phyloP scores from a whole-genome alignment of 2,888 invertebrate genomes.

The Mythimna albipuncta region DNA sequence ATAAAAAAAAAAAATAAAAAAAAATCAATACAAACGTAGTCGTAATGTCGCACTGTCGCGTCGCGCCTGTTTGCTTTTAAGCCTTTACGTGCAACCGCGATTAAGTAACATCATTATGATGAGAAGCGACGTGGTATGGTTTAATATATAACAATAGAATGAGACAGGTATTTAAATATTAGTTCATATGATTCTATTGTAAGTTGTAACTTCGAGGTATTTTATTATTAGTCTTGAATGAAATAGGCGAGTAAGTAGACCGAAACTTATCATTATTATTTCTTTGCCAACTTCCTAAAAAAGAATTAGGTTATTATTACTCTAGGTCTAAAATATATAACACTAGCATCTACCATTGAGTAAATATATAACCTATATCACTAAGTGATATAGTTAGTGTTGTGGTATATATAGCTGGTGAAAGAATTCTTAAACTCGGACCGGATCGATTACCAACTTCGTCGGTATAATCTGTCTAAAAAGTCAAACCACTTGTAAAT shows the following conservation, averaged over 20 bases:
- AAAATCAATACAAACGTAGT: not conserved
- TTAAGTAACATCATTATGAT: constrained; percentile 52
- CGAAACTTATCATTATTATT: not conserved
- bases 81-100: constrained; percentile 23
- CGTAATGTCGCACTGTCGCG: not conserved
- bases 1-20: no score
- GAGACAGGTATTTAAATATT: constrained; percentile 13
- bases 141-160: constrained; percentile 42
- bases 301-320: not conserved
- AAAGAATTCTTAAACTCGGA: no score
- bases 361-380: no score
- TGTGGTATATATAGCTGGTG: no score
- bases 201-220: constrained; percentile 12
- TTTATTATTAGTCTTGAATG: constrained; percentile 14
- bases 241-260: constrained; percentile 23
- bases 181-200: constrained; percentile 20
- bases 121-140: constrained; percentile 27
- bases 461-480: no score
- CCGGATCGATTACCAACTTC: no score
- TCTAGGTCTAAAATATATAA: not conserved
- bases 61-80: not conserved
- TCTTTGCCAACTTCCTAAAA: not conserved
- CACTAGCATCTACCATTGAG: not conserved
- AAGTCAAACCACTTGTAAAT: no score
- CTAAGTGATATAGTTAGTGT: no score